A percentile compares a stretch with the other conserved stretches of the same genome.
Conservation (phyloP, 2,113 vertebrate species). For the Rhinopithecus roxellana region DNA sequence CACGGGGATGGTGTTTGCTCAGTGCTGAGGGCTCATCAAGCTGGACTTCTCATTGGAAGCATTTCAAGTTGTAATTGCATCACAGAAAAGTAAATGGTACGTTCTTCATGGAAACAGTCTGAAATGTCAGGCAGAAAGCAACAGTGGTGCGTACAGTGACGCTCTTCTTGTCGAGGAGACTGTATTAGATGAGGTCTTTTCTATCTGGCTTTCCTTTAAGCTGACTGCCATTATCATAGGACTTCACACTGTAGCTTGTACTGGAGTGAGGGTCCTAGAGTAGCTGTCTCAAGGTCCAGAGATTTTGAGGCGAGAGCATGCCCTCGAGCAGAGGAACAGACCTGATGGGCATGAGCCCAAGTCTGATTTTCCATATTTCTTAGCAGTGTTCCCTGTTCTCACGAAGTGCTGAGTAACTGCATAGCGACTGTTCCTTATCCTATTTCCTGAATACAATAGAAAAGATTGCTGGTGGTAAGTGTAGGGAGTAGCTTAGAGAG, state of each 20-base stretch:
- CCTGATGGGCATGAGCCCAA: rapidly evolving
- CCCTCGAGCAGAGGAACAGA: neutral
- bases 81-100: neutral
- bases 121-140: neutral
- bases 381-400: neutral
- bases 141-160: too few relatives aligned
- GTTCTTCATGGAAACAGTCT: neutral
- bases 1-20: neutral
- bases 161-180: neutral
- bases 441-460: neutral
- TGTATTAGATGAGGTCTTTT: neutral
- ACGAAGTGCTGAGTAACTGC: neutral
- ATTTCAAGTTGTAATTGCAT: neutral
- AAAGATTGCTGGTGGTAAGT: neutral
- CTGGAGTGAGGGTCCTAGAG: neutral
- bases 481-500: neutral
- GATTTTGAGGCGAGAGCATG: neutral
- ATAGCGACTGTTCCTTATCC: neutral
- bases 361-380: neutral
- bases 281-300: neutral
- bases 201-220: neutral
- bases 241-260: neutral
- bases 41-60: neutral
- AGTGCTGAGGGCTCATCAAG: neutral
- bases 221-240: neutral